A percentile compares a stretch with the other conserved stretches of the same genome.
phyloP scores from a whole-genome alignment of 2,113 vertebrate genomes.

The Malurus elegans region DNA sequence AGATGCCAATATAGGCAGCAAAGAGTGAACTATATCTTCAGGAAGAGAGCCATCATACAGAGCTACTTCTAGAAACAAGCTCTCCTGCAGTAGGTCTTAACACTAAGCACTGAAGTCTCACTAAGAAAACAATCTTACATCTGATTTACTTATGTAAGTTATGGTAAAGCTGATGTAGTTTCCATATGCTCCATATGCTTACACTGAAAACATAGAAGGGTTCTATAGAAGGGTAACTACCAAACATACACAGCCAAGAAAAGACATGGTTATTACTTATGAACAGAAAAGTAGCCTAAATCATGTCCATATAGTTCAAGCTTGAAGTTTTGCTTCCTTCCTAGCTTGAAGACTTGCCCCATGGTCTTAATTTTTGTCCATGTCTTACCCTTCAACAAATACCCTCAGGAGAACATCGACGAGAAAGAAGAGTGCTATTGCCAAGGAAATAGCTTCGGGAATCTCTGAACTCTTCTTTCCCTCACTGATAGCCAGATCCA shows the following conservation, averaged over 20 bases:
- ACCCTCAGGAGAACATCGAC: conserved; percentile 84
- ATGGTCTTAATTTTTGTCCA: not conserved
- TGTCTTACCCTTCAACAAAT: conserved; percentile 87
- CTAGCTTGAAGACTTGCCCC: not conserved
- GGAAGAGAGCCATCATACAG: not conserved
- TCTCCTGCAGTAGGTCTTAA: not conserved
- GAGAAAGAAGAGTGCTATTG: conserved; percentile 89
- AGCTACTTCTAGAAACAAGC: not conserved
- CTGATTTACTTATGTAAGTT: not conserved
- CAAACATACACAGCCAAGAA: not conserved
- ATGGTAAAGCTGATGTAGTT: not conserved
- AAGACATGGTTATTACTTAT: fast-evolving
- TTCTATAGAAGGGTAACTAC: not conserved
- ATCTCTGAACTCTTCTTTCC: conserved; percentile 31
- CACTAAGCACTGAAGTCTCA: not conserved
- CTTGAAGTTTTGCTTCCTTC: not conserved
- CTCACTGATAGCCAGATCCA: conserved; percentile 70
- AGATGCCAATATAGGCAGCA: not conserved
- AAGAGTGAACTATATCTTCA: not conserved
- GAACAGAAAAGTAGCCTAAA: not conserved
- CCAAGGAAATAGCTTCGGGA: conserved; percentile 78
- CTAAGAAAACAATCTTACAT: not conserved
- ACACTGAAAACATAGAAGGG: not conserved
- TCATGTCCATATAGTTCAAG: not conserved
- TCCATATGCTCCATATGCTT: not conserved